These are phyloP conservation scores for Camptogramma bilineatum DNA, from an alignment of 2,888 invertebrate species.

Conservation along the genomic window DNA sequence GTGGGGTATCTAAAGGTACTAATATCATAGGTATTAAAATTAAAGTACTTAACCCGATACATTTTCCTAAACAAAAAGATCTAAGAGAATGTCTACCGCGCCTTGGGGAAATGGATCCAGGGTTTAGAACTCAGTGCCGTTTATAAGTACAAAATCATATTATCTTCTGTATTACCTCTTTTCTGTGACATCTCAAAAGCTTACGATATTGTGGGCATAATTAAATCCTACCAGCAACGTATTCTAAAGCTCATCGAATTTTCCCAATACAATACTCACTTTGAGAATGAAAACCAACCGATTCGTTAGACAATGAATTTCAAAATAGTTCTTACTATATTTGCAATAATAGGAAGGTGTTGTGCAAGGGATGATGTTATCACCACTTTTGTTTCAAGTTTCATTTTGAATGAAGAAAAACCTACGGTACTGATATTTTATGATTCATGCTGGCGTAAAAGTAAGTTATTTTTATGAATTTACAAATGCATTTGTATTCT, in stretches of 20 bases:
- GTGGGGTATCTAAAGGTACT: no score
- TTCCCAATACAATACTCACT: neutral
- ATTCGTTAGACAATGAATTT: constrained; percentile 28
- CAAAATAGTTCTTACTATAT: constrained; percentile 25
- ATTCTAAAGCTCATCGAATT: neutral
- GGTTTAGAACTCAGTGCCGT: no score
- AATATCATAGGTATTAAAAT: no score
- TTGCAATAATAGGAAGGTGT: constrained; percentile 32
- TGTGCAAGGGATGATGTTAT: constrained; percentile 43
- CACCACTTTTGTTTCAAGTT: constrained; percentile 58
- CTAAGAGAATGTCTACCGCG: no score
- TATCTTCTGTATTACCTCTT: neutral
- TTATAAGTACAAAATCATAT: no score
- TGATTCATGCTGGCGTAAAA: constrained; percentile 60
- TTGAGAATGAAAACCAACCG: constrained; percentile 13
- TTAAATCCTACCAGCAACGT: constrained; percentile 7
- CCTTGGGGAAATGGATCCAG: no score
- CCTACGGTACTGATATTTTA: constrained; percentile 57
- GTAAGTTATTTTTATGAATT: constrained; percentile 48
- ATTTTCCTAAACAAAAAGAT: no score
- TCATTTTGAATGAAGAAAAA: constrained; percentile 60
- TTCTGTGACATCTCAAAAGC: constrained; percentile 28
- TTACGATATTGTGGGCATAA: constrained; percentile 22
- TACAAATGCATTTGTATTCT: neutral
- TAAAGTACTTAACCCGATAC: no score